Evolutionary conservation across 2,888 invertebrate genomes (phyloP).

Genomic region (Drosophila flavopinicola): DNA sequence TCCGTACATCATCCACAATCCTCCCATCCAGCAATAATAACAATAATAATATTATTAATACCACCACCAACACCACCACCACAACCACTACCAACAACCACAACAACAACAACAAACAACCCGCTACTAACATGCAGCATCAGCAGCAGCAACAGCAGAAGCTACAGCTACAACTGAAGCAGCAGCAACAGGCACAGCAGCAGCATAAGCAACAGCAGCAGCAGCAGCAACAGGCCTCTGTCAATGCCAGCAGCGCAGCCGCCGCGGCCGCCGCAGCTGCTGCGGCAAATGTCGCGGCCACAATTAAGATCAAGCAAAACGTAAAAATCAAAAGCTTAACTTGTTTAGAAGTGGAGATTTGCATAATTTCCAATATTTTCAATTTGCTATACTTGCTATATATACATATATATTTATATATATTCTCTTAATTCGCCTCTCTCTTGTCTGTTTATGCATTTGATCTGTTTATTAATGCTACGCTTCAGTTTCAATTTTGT

Average conservation of each 20-base stretch:
- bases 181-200: conserved; percentile 70
- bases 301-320: conserved; percentile 84
- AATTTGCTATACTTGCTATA: conserved; percentile 34
- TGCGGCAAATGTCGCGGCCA: conserved; percentile 81
- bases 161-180: conserved; percentile 77
- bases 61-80: conserved; percentile 49
- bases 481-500: conserved; percentile 65
- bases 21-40: conserved; percentile 75
- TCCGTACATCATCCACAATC: conserved; percentile 82
- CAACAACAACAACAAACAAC: conserved; percentile 68
- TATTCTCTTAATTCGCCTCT: conserved; percentile 46
- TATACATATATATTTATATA: conserved; percentile 33
- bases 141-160: conserved; percentile 84
- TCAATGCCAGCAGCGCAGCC: conserved; percentile 78
- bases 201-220: conserved; percentile 79
- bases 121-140: conserved; percentile 78
- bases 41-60: conserved; percentile 66
- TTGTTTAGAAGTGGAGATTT: conserved; percentile 23
- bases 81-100: conserved; percentile 56
- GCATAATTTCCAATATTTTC: conserved; percentile 35
- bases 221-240: conserved; percentile 82
- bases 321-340: conserved; percentile 69
- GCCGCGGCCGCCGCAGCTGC: conserved; percentile 80
- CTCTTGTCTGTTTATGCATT: conserved; percentile 70
- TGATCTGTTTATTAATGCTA: conserved; percentile 57